Percentiles rank a stretch among this genome's conserved stretches.
Conservation (phyloP, 2,888 invertebrate species). For the Folsomia manolachei region DNA sequence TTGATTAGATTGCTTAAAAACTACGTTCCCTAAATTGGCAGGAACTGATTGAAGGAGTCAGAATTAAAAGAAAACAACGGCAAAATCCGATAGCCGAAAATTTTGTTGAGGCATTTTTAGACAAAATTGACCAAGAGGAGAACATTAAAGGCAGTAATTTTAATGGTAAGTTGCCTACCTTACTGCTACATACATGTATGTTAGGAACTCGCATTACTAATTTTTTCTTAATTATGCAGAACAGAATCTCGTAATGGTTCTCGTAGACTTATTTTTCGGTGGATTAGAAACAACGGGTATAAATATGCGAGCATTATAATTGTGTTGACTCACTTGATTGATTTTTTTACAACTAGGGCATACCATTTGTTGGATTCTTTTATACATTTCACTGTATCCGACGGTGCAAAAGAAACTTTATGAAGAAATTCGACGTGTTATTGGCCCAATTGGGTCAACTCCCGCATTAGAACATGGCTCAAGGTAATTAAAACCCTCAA, state of each 20-base stretch:
- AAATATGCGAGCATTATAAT: too few species aligned
- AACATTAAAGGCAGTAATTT: background rate
- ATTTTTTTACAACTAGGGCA: too few species aligned
- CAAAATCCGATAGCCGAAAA: background rate
- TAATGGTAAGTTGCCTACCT: background rate
- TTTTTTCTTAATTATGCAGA: background rate
- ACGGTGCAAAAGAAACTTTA: background rate
- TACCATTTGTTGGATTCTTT: background rate
- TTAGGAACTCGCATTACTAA: background rate
- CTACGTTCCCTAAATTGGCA: background rate
- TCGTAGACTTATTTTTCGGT: slow-evolving; percentile 8
- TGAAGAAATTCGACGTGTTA: background rate
- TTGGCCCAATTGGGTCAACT: too few species aligned
- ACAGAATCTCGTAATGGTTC: background rate
- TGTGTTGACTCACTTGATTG: too few species aligned
- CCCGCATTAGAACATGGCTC: too few species aligned
- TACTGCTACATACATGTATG: background rate
- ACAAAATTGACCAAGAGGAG: slow-evolving; percentile 1
- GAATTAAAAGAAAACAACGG: background rate
- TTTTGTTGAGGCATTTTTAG: slow-evolving; percentile 15
- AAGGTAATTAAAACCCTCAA: too few species aligned
- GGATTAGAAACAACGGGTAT: slow-evolving; percentile 10
- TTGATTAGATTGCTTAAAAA: background rate
- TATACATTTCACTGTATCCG: too few species aligned
- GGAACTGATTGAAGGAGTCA: slow-evolving; percentile 4